Evolutionary conservation across 2,113 vertebrate species (phyloP).

Genomic region (Tympanuchus pallidicinctus): DNA sequence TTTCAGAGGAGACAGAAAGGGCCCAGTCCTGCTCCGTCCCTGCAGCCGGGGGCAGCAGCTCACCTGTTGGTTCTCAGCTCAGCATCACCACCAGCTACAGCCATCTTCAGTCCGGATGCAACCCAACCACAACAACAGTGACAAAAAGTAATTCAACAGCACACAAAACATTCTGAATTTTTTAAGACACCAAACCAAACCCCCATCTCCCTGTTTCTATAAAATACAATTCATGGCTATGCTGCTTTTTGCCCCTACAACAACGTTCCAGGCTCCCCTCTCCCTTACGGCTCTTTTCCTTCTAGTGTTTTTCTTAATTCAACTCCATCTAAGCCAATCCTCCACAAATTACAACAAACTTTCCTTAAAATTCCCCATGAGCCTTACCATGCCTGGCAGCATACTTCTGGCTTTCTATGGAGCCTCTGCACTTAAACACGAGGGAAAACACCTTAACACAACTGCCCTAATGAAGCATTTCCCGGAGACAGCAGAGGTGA

Average conservation of each 20-base stretch:
- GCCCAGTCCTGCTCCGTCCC: accelerated
- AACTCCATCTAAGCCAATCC: background rate
- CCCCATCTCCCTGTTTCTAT: accelerated
- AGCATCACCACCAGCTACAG: background rate
- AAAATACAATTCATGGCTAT: background rate
- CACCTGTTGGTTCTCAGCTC: background rate
- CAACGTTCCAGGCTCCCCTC: accelerated
- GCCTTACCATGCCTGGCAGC: background rate
- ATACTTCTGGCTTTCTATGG: background rate
- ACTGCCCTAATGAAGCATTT: background rate
- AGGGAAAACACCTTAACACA: background rate
- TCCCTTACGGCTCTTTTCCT: background rate
- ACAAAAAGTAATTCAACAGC: background rate
- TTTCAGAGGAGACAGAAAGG: background rate
- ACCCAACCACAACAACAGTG: background rate
- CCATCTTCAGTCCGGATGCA: accelerated
- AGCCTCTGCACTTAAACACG: background rate
- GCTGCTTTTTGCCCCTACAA: background rate
- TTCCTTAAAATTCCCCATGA: background rate
- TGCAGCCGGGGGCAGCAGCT: background rate
- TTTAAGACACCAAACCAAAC: accelerated
- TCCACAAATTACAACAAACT: background rate
- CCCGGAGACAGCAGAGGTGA: slow-evolving; percentile 8
- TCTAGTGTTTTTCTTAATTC: background rate
- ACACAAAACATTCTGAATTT: background rate